A percentile compares a stretch with the other conserved stretches of the same genome.
phyloP scores from a whole-genome alignment of 1,140 invertebrate species.

The Trypoxylus dichotomus region DNA sequence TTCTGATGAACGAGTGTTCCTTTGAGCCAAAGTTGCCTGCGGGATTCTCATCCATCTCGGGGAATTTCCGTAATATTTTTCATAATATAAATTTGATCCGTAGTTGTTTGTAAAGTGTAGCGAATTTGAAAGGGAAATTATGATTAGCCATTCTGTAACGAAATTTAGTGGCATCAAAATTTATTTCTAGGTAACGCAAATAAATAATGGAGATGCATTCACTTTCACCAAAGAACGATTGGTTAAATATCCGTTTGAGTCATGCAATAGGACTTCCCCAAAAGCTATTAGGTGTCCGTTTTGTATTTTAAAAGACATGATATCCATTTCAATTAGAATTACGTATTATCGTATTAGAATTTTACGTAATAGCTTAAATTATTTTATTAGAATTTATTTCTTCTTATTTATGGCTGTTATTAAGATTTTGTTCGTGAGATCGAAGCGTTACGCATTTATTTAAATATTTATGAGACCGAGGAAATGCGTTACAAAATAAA shows the following conservation, averaged over 20 bases:
- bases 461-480: too few species aligned
- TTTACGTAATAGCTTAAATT: too few species aligned
- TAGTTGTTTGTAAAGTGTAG: constrained; percentile 21
- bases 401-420: too few species aligned
- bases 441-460: too few species aligned
- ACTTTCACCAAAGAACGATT: constrained; percentile 18
- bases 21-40: constrained; percentile 24
- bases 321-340: neutral
- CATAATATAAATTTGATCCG: constrained; percentile 32
- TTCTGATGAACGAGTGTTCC: constrained; percentile 25
- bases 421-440: too few species aligned
- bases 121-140: constrained; percentile 38
- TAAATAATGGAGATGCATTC: neutral
- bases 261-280: neutral
- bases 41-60: constrained; percentile 38
- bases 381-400: too few species aligned
- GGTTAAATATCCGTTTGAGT: neutral
- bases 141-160: constrained; percentile 37
- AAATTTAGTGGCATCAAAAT: neutral
- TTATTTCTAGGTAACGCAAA: neutral
- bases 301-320: neutral
- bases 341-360: too few species aligned
- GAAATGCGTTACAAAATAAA: too few species aligned
- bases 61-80: constrained; percentile 36
- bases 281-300: neutral